Percentiles rank a stretch among this genome's conserved stretches.
Conservation (phyloP, 2,113 vertebrate genomes). For the Labrus mixtus region DNA sequence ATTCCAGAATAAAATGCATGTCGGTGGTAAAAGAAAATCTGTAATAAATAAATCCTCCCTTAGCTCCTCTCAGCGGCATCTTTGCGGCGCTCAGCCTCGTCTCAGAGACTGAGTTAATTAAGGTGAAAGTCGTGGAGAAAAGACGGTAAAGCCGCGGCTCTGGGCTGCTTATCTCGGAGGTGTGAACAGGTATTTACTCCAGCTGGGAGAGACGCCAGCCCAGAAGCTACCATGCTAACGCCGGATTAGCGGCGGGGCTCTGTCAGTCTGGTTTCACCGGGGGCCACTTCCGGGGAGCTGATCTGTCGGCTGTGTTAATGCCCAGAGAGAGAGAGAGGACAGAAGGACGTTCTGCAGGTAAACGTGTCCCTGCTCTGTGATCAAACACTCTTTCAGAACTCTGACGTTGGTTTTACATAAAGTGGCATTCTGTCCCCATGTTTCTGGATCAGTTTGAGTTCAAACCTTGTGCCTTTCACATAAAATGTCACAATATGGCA, state of each 20-base stretch:
- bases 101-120: constrained; percentile 72
- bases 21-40: not conserved
- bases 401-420: not conserved
- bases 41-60: not conserved
- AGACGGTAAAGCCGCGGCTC: constrained; percentile 61
- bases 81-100: constrained; percentile 1
- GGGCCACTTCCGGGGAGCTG: constrained; percentile 23
- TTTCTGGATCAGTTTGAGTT: too few relatives aligned
- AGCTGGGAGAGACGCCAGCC: constrained; percentile 62
- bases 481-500: too few relatives aligned
- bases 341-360: not conserved
- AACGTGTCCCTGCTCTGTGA: not conserved
- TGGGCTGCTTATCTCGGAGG: constrained; percentile 67
- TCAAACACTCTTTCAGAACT: not conserved
- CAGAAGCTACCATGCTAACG: constrained; percentile 63
- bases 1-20: too few relatives aligned
- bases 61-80: not conserved
- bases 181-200: constrained; percentile 77
- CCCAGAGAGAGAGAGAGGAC: not conserved
- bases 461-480: too few relatives aligned
- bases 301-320: not conserved
- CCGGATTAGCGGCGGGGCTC: constrained; percentile 74
- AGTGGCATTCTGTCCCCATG: not conserved
- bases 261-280: constrained; percentile 57
- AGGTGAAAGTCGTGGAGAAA: constrained; percentile 61